Conservation (phyloP, 1,140 invertebrate species). For the Pseudomyrmex flavicornis region DNA sequence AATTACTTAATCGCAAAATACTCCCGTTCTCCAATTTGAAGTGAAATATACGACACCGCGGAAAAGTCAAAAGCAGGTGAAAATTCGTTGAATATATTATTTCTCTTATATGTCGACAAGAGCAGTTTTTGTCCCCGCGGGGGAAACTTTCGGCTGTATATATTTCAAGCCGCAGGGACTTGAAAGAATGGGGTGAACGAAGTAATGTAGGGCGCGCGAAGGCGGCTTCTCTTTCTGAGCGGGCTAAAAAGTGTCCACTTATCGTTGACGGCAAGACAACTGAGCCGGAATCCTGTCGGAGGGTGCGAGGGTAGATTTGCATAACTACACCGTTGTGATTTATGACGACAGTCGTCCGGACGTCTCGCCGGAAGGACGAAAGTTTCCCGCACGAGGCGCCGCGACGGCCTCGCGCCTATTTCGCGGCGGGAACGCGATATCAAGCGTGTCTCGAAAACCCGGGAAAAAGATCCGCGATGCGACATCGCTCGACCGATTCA, state of each 20-base stretch:
- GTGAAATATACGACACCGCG: background rate
- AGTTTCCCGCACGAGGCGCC: slow-evolving; percentile 55
- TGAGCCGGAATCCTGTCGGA: slow-evolving; percentile 23
- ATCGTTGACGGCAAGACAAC: slow-evolving; percentile 52
- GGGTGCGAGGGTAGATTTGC: slow-evolving; percentile 68
- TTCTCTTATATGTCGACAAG: background rate
- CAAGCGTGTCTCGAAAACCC: background rate
- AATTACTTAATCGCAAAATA: background rate
- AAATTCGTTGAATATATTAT: background rate
- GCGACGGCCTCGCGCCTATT: slow-evolving; percentile 37
- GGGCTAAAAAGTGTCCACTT: slow-evolving; percentile 55
- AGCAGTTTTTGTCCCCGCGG: background rate
- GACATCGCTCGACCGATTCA: slow-evolving; percentile 17
- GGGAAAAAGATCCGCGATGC: background rate
- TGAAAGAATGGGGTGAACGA: slow-evolving; percentile 34
- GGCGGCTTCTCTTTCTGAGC: slow-evolving; percentile 17
- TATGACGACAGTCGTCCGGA: slow-evolving; percentile 56
- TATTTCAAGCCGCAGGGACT: slow-evolving; percentile 5
- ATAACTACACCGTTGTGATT: slow-evolving; percentile 71
- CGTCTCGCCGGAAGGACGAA: slow-evolving; percentile 61
- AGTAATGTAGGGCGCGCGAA: slow-evolving; percentile 10
- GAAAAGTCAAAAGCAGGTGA: background rate
- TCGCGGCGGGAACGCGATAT: slow-evolving; percentile 28
- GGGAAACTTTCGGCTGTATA: slow-evolving; percentile 34
- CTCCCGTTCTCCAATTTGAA: background rate